These are phyloP conservation scores for Clarias laeviceps DNA, from an alignment of 2,797 vertebrate genomes.

Conservation along the genomic window DNA sequence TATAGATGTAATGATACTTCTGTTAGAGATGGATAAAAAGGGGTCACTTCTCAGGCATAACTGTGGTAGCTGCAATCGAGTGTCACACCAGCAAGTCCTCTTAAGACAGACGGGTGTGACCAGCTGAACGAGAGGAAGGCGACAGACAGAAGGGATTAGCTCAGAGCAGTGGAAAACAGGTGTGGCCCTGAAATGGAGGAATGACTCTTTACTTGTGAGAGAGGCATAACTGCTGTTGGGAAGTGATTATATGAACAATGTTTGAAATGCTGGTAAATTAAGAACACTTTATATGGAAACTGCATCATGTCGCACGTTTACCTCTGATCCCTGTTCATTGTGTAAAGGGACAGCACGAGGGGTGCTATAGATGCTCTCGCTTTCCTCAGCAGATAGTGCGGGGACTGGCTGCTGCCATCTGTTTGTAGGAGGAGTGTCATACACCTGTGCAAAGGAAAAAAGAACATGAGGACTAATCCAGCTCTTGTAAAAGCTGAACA, in stretches of 20 bases:
- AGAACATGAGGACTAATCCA: not conserved
- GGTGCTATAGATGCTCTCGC: conserved; percentile 79
- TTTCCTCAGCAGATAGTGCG: conserved; percentile 55
- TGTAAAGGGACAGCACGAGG: conserved; percentile 72
- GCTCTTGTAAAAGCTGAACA: not conserved
- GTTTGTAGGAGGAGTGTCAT: conserved; percentile 84
- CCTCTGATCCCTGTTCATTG: conserved; percentile 70
- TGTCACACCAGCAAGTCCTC: conserved; percentile 30
- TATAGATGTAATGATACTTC: conserved; percentile 44
- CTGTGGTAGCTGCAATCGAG: conserved; percentile 32
- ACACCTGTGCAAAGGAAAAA: conserved; percentile 74
- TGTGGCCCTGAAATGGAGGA: conserved; percentile 68
- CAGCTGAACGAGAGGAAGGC: conserved; percentile 69
- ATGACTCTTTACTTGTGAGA: conserved; percentile 24
- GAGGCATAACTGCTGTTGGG: not conserved
- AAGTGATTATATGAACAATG: not conserved
- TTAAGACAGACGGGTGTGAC: conserved; percentile 70
- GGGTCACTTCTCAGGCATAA: not conserved
- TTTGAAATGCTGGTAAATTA: not conserved
- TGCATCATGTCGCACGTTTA: conserved; percentile 53
- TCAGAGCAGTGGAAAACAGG: conserved; percentile 72
- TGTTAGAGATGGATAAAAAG: conserved; percentile 17
- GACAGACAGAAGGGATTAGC: conserved; percentile 71
- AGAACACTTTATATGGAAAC: not conserved
- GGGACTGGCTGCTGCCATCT: conserved; percentile 73